Evolutionary conservation across 2,797 vertebrate species (phyloP).

Genomic region (Chaetodon trifasciatus): DNA sequence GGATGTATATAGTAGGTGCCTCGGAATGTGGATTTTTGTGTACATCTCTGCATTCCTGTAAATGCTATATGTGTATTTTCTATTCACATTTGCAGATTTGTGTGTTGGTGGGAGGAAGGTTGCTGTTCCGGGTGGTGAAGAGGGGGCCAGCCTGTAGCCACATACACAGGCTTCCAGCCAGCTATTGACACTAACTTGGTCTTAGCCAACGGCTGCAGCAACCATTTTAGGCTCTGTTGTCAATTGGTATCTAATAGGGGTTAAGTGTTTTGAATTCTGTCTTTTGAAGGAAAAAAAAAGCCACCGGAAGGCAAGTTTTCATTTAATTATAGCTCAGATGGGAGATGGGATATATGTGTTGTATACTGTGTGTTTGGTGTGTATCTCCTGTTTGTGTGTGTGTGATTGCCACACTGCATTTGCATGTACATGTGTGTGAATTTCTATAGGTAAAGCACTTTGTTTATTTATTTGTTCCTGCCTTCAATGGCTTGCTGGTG

Average conservation of each 20-base stretch:
- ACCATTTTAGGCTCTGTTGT: conserved; percentile 70
- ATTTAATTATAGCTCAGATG: conserved; percentile 78
- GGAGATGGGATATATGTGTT: conserved; percentile 57
- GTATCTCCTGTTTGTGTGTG: conserved; percentile 21
- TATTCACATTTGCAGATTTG: conserved; percentile 14
- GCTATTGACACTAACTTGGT: conserved; percentile 71
- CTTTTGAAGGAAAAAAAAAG: conserved; percentile 61
- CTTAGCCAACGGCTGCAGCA: conserved; percentile 69
- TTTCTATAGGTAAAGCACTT: conserved; percentile 56
- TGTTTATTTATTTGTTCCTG: conserved; percentile 70
- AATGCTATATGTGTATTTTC: conserved; percentile 10
- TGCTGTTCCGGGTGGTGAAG: conserved; percentile 30
- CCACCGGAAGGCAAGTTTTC: conserved; percentile 75
- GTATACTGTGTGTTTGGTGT: conserved; percentile 34
- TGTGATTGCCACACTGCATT: conserved; percentile 34
- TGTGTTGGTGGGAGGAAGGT: conserved; percentile 36
- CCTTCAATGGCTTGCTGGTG: conserved; percentile 56
- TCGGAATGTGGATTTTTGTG: not conserved
- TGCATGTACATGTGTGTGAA: conserved; percentile 34
- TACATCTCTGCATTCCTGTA: not conserved
- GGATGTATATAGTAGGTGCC: not conserved
- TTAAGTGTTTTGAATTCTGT: conserved; percentile 81
- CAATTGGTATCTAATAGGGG: conserved; percentile 81
- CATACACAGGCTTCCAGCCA: conserved; percentile 65
- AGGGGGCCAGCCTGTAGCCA: conserved; percentile 53